These are phyloP conservation scores for Florisuga fusca DNA, from an alignment of 2,797 vertebrate species.

Conservation along the genomic window DNA sequence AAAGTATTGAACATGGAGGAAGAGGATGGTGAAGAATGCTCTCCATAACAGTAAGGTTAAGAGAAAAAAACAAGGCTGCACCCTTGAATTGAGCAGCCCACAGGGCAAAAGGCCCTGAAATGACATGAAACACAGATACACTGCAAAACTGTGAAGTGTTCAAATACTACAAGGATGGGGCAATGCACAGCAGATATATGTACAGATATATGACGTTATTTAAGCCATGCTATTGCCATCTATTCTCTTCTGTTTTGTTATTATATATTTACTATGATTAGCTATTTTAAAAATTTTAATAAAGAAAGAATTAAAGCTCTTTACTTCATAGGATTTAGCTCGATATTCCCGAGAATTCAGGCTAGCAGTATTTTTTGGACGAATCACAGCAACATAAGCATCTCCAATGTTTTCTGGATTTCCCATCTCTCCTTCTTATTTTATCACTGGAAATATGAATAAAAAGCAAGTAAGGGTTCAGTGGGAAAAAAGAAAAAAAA, in stretches of 20 bases:
- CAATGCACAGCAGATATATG: neutral
- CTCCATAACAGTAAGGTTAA: neutral
- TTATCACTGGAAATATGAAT: slow-evolving; percentile 57
- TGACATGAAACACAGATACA: neutral
- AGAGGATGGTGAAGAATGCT: neutral
- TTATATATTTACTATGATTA: neutral
- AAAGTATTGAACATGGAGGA: neutral
- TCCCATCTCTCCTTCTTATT: slow-evolving; percentile 84
- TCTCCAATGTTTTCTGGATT: slow-evolving; percentile 91
- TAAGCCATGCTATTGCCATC: neutral
- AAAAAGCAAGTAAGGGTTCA: slow-evolving; percentile 29
- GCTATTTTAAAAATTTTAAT: neutral
- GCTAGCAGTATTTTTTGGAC: slow-evolving; percentile 95
- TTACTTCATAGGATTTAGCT: slow-evolving; percentile 97
- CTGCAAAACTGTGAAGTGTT: neutral
- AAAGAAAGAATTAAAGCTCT: neutral
- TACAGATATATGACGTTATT: neutral
- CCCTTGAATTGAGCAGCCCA: neutral
- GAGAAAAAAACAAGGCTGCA: neutral
- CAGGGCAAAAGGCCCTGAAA: neutral
- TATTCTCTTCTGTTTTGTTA: neutral
- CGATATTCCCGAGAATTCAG: slow-evolving; percentile 96
- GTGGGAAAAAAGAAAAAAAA: neutral
- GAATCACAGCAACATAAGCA: slow-evolving; percentile 94
- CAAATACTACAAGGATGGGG: neutral